A percentile compares a stretch with the other conserved stretches of the same genome.
These are phyloP conservation scores for Sylvilagus bachmani DNA, from an alignment of 2,113 vertebrate genomes.

Conservation along the genomic window DNA sequence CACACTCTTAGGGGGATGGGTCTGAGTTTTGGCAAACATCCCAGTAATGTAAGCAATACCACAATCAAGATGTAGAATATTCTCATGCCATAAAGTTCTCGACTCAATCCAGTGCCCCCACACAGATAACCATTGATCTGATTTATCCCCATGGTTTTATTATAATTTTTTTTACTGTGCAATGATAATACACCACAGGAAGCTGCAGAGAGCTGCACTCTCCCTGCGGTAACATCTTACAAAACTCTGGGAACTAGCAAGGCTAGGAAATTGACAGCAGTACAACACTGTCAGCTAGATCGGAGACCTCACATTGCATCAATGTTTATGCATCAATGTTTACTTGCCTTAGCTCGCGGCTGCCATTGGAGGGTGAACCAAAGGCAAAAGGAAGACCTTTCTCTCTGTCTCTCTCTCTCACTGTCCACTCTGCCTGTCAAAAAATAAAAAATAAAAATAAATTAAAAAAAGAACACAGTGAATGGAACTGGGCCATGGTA, in stretches of 20 bases:
- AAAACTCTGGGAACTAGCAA: background rate
- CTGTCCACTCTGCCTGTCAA: too few species aligned
- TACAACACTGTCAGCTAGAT: background rate
- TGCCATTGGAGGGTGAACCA: too few species aligned
- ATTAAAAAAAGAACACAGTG: background rate
- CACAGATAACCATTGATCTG: background rate
- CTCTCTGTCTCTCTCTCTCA: too few species aligned
- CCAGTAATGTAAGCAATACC: background rate
- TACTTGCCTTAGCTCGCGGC: background rate
- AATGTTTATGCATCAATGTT: background rate
- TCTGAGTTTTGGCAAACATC: background rate
- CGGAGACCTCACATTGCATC: background rate
- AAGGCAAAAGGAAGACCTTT: too few species aligned
- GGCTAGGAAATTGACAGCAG: background rate
- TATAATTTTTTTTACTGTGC: conserved; percentile 49
- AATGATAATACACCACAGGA: conserved; percentile 16
- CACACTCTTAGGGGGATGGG: background rate
- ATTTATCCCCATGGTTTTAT: background rate
- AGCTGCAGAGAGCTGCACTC: background rate
- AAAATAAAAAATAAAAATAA: too few species aligned
- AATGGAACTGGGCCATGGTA: background rate
- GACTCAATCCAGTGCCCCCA: background rate
- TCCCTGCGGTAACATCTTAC: background rate
- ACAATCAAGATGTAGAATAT: background rate
- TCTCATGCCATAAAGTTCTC: conserved; percentile 7